phyloP scores from a whole-genome alignment of 2,113 vertebrate genomes.

The Bubo scandiacus region DNA sequence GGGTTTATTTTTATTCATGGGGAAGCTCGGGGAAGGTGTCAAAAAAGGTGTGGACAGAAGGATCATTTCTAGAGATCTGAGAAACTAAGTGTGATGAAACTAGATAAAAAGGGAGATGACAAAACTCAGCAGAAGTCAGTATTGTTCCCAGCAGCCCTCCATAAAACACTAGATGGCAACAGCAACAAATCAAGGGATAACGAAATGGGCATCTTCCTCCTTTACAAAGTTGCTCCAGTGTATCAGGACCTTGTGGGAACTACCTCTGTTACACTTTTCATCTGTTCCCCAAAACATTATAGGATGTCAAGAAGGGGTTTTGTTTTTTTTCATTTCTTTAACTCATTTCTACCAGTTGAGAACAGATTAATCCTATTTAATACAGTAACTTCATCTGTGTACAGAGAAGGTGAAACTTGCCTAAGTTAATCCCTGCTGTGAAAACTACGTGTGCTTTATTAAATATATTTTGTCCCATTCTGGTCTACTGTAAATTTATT shows the following conservation, averaged over 20 bases:
- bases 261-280: not conserved
- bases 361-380: not conserved
- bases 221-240: not conserved
- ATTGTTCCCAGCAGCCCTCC: not conserved
- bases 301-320: not conserved
- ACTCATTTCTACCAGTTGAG: not conserved
- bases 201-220: not conserved
- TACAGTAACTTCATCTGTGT: not conserved
- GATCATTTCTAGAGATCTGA: conserved; percentile 16
- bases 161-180: not conserved
- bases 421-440: not conserved
- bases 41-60: conserved; percentile 48
- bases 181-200: not conserved
- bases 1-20: conserved; percentile 49
- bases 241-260: not conserved
- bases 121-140: not conserved
- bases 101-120: not conserved
- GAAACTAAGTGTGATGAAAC: not conserved
- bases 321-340: not conserved
- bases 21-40: conserved; percentile 18
- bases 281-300: not conserved
- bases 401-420: not conserved
- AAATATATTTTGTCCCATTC: not conserved
- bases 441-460: not conserved
- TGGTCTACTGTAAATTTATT: not conserved